Evolutionary conservation across 2,888 invertebrate species (phyloP), one percentile per base, ranked within the genome.

Genomic region (Lissocephala sabroskyi): DNA sequence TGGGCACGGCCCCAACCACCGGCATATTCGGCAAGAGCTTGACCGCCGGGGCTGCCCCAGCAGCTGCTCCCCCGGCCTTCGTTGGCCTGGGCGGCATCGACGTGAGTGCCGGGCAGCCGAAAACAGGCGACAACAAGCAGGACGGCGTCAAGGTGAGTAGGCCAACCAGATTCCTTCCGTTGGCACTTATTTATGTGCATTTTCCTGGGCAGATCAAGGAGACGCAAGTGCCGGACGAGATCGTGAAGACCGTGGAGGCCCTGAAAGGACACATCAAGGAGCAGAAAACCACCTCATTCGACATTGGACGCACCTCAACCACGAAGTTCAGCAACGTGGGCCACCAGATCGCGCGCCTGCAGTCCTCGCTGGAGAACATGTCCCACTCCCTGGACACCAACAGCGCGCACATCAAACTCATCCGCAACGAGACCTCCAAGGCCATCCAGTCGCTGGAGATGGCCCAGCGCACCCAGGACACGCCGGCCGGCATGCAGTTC

Each of bases 261-360:
- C 92, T 96, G 77, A 94, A 95, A 86, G 89, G 89, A 49, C 91
- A 92, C 82, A 92, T 96, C 0, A 95, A 95, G 85, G 91, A 92
- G 49, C 95, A 96, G 80, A 96, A 96, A 82, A 86, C 88, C 0
- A 86, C 92, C 28, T 91, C 92, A 53, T 94, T 94, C 1, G 94
- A 94, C 74, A 91, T 96, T 37, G 91, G 94, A 68, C 86, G 93
- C 45, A 89, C 88, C 0, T 88, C 89, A 1, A 87, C 81, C 0
- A 78, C 83, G 10, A 85, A 85, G 52, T 55, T 84, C 1, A 76
- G 77, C 9, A 84, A 78, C 54, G 82, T 84, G 0, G 75, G 79
- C 6, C 74, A 76, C 30, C 84, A 83, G 57, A 82, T 85, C 7
- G 51, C 74, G 35, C 77, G 73, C 17, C 53, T 84, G 1, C 77